Evolutionary conservation across 2,797 vertebrate genomes (phyloP).

Genomic region (Scolopax rusticola): DNA sequence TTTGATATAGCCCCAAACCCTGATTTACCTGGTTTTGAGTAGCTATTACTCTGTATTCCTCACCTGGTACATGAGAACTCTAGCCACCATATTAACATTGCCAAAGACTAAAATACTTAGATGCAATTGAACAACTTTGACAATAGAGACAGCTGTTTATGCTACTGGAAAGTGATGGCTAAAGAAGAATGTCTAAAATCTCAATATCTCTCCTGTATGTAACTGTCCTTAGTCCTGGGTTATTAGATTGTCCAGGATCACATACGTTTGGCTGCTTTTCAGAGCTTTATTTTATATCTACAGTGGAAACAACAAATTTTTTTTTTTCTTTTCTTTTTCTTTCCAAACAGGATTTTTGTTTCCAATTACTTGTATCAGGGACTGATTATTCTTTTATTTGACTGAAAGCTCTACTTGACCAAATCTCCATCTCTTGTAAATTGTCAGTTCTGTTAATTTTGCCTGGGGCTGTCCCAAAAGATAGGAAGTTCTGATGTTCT

Average conservation of each 20-base stretch:
- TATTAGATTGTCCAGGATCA: not conserved
- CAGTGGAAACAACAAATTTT: not conserved
- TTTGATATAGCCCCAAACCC: rapidly evolving
- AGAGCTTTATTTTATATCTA: not conserved
- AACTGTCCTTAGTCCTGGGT: not conserved
- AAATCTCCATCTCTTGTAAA: not conserved
- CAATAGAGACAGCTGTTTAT: not conserved
- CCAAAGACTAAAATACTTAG: not conserved
- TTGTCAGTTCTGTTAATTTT: not conserved
- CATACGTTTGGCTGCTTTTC: not conserved
- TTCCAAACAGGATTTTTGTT: not conserved
- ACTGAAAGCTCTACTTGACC: not conserved
- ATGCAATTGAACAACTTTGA: not conserved
- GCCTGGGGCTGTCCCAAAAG: not conserved
- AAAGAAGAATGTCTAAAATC: not conserved
- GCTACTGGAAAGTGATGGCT: not conserved
- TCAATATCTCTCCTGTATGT: not conserved
- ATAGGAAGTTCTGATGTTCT: not conserved
- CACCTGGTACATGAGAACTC: not conserved
- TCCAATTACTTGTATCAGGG: not conserved
- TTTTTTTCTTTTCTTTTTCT: not conserved
- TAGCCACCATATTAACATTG: not conserved
- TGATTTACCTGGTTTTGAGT: not conserved
- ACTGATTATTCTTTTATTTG: not conserved
- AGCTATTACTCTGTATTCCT: not conserved